Conservation (phyloP, 1,140 invertebrate genomes). For the Ostrea denselamellosa region DNA sequence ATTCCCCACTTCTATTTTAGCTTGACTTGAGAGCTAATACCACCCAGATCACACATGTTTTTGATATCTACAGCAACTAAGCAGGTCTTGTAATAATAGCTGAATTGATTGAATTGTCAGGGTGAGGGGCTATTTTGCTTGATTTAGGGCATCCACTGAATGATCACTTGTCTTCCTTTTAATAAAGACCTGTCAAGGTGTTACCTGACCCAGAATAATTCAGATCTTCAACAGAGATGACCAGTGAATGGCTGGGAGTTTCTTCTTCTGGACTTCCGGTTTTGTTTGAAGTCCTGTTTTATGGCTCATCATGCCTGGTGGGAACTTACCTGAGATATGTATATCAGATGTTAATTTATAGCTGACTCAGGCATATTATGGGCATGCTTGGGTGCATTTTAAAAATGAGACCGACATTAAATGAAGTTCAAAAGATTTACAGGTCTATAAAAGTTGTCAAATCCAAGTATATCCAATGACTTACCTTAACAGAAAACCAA, state of each 20-base stretch:
- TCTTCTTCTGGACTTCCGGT: neutral
- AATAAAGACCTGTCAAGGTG: neutral
- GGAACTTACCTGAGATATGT: slow-evolving; percentile 30
- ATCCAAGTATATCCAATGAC: neutral
- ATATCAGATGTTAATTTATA: slow-evolving; percentile 30
- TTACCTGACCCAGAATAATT: slow-evolving; percentile 1
- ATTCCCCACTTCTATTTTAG: neutral
- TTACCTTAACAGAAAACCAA: neutral
- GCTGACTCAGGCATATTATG: slow-evolving; percentile 7
- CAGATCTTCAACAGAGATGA: neutral
- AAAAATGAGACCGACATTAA: slow-evolving; percentile 24
- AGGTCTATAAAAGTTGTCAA: slow-evolving; percentile 35
- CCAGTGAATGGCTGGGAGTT: neutral
- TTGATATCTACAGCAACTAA: neutral
- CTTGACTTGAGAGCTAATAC: neutral
- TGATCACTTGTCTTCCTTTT: neutral
- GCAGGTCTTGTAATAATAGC: neutral
- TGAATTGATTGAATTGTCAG: slow-evolving; percentile 23
- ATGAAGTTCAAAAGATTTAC: neutral
- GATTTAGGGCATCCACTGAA: neutral
- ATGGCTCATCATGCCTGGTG: neutral
- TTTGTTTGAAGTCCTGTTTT: neutral
- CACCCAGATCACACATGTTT: neutral
- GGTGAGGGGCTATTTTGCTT: neutral
- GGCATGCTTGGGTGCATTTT: slow-evolving; percentile 12